Conservation (phyloP, 2,797 vertebrate genomes). For the Sitta carolinensis region DNA sequence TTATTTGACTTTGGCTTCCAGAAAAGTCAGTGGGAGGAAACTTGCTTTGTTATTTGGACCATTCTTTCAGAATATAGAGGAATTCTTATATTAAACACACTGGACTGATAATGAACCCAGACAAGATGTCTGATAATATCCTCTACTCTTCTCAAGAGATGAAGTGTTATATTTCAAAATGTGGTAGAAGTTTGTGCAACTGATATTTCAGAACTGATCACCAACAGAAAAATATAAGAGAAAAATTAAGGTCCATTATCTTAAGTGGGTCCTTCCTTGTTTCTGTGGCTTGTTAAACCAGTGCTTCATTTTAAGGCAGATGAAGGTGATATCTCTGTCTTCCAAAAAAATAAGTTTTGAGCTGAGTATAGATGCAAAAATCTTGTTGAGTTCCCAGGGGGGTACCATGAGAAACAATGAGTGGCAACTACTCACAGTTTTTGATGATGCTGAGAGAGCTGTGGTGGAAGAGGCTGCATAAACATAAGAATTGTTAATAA, state of each 20-base stretch:
- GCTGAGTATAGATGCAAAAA: background rate
- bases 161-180: background rate
- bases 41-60: background rate
- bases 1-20: background rate
- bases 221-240: background rate
- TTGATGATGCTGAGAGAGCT: background rate
- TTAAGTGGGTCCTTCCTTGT: background rate
- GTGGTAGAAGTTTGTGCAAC: background rate
- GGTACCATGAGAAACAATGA: background rate
- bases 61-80: background rate
- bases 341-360: background rate
- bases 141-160: background rate
- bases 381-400: background rate
- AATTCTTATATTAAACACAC: background rate
- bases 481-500: background rate
- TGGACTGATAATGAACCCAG: background rate
- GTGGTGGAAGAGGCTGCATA: background rate
- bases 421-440: background rate
- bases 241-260: background rate
- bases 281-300: background rate
- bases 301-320: background rate
- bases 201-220: background rate
- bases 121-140: background rate
- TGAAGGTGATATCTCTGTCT: background rate
- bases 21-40: conserved; percentile 17